Evolutionary conservation across 2,797 vertebrate genomes (phyloP), one percentile per base, ranked within the genome.

Genomic region (Pseudomugil gertrudae): DNA sequence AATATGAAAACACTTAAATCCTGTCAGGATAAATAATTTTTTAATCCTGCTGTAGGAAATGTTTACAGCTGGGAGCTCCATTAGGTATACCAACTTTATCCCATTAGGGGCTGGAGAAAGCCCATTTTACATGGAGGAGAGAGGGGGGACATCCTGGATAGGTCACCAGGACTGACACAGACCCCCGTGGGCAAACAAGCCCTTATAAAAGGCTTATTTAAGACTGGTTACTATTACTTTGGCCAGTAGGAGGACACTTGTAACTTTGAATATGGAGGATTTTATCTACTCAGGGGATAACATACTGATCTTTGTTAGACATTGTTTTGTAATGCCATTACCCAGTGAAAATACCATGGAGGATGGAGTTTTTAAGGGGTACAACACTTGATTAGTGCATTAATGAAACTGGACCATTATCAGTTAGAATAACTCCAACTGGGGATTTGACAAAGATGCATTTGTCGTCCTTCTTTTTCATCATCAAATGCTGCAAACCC

Each of bases 1-100:
- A 43, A 63, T 48, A 38, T 23, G 50, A 15, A 51, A 51, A 27
- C 26, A 47, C 14, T 63, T 17, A 11, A 61, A 47, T 63, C 38
- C 15, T 72, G n/a, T 68, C 60, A 27, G 26, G 57, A 2, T 24
- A 30, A 60, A 60, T 75, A 24, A 40, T 10, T 50, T 29, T 27
- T 61, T 62, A 76, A 63, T 70, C 50, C 38, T 24, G 36, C 2
- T 27, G 21, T 64, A 55, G 57, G 3, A 50, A 23, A 66, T 53
- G 35, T 55, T 75, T 66, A 53, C 26, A 59, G 36, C 50, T 24
- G 11, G 5, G 43, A 54, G 26, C n/a, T 11, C 21, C 10, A 17
- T 26, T n/a, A 27, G 21, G 17, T 40, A 27, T 45, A 69, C 15
- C 29, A 29, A 27, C 48, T 27, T 27, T 15, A 51, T 51, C 48